Evolutionary conservation across 2,888 invertebrate genomes (phyloP).

Genomic region (Prenolepis imparis): DNA sequence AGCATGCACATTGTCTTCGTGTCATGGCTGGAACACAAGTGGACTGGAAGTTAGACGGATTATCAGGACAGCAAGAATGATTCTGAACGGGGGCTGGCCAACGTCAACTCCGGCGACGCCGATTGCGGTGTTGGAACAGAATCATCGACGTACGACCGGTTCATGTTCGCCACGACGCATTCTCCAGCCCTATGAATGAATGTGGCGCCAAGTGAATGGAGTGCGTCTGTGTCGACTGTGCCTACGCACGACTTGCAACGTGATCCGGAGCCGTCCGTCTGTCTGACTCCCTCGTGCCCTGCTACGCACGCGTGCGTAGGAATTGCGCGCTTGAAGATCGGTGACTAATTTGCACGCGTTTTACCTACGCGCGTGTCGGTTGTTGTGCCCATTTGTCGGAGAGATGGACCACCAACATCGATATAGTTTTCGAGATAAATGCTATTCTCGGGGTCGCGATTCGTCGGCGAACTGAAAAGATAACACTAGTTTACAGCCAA

Average conservation of each 20-base stretch:
- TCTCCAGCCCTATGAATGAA: slow-evolving; percentile 83
- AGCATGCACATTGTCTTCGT: slow-evolving; percentile 15
- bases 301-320: slow-evolving; percentile 54
- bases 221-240: slow-evolving; percentile 81
- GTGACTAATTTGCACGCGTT: slow-evolving; percentile 81
- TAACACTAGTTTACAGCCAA: too few species aligned
- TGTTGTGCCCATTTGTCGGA: slow-evolving; percentile 70
- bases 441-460: not conserved
- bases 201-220: slow-evolving; percentile 86
- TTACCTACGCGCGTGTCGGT: slow-evolving; percentile 56
- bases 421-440: slow-evolving; percentile 28
- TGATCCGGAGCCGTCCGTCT: slow-evolving; percentile 42
- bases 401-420: slow-evolving; percentile 56
- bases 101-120: slow-evolving; percentile 52
- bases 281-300: slow-evolving; percentile 23
- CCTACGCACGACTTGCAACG: slow-evolving; percentile 69
- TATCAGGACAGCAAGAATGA: slow-evolving; percentile 31
- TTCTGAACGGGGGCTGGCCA: slow-evolving; percentile 20
- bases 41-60: slow-evolving; percentile 36
- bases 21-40: slow-evolving; percentile 5
- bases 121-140: slow-evolving; percentile 50
- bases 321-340: slow-evolving; percentile 59
- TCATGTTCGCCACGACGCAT: slow-evolving; percentile 55
- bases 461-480: not conserved
- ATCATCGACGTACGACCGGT: slow-evolving; percentile 24